Conservation (phyloP, 2,888 invertebrate genomes). For the Clunio marinus region DNA sequence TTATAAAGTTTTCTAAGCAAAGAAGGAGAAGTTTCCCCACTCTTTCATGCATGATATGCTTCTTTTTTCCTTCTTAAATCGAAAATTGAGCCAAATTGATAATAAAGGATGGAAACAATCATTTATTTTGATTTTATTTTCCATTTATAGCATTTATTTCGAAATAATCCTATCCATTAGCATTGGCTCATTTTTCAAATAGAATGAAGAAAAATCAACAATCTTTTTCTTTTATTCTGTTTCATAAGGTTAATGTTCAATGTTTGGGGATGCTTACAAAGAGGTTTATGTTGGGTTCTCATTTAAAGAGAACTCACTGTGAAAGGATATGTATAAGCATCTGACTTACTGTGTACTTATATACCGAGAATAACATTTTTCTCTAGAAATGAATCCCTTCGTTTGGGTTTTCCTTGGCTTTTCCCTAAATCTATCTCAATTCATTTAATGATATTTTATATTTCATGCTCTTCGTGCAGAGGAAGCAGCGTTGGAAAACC, state of each 20-base stretch:
- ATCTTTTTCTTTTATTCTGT: not conserved
- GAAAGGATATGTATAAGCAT: too few species aligned
- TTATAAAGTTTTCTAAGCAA: too few species aligned
- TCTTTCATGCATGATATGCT: too few species aligned
- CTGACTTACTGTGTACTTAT: too few species aligned
- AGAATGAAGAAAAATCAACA: conserved; percentile 19
- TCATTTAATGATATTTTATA: conserved; percentile 15
- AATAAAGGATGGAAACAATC: conserved; percentile 6
- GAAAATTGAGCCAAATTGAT: conserved; percentile 27
- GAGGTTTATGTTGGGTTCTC: too few species aligned
- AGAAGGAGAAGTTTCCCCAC: too few species aligned
- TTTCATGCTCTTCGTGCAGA: conserved; percentile 1
- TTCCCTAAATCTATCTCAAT: conserved; percentile 10
- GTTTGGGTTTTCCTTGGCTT: not conserved
- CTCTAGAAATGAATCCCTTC: not conserved
- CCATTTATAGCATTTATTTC: conserved; percentile 8
- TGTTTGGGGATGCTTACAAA: not conserved
- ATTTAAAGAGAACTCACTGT: too few species aligned
- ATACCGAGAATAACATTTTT: too few species aligned
- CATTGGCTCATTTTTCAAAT: conserved; percentile 18
- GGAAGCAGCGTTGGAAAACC: not conserved
- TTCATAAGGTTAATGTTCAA: not conserved
- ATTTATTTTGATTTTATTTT: conserved; percentile 28
- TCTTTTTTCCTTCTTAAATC: too few species aligned
- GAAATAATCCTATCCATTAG: conserved; percentile 18